Evolutionary conservation across 2,888 invertebrate species (phyloP), one percentile per base, ranked within the genome.

Genomic region (Fragum fragum): DNA sequence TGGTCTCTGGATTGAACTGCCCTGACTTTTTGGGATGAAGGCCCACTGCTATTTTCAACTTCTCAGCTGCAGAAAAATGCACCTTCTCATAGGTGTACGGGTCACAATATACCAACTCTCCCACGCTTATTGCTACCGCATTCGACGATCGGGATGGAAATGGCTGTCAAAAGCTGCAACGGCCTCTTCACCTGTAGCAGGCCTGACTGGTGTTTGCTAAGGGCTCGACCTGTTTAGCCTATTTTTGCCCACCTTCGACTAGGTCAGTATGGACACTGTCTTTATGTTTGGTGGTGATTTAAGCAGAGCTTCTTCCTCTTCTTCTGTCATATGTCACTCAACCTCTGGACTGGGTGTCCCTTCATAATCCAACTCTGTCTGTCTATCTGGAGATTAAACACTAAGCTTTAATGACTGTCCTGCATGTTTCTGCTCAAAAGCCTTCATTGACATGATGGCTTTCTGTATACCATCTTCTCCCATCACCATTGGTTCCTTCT

Each of bases 21-120:
- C 28, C 61, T 53, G 21, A 7, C 18, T 53, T 53, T n/a, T 53
- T 53, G 18, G 53, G 53, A 18, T 53, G 53, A 39, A n/a, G n/a
- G n/a, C n/a, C n/a, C n/a, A n/a, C n/a, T n/a, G n/a, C n/a, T n/a
- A n/a, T n/a, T n/a, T n/a, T 39, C 39, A 6, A 39, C 14, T 39
- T 39, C 39, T 14, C 39, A 14, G 39, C 14, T 14, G 14, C 39
- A 7, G 23, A n/a, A 7, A 11, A n/a, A 21, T 21, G 23, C 6
- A 55, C 55, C 55, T 55, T 55, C 9, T 55, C 55, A n/a, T 55
- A 55, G 55, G 55, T 55, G 6, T 55, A 6, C 21, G 55, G 55
- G 23, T 55, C 55, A 55, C 55, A 55, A 18, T 11, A 55, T n/a
- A 55, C 55, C n/a, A 55, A 7, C 16, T 23, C 61, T 26, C 61